Percentiles rank a stretch among this genome's conserved stretches.
These are phyloP conservation scores for Laticauda laticaudata DNA, from an alignment of 2,113 vertebrate genomes.

Conservation along the genomic window DNA sequence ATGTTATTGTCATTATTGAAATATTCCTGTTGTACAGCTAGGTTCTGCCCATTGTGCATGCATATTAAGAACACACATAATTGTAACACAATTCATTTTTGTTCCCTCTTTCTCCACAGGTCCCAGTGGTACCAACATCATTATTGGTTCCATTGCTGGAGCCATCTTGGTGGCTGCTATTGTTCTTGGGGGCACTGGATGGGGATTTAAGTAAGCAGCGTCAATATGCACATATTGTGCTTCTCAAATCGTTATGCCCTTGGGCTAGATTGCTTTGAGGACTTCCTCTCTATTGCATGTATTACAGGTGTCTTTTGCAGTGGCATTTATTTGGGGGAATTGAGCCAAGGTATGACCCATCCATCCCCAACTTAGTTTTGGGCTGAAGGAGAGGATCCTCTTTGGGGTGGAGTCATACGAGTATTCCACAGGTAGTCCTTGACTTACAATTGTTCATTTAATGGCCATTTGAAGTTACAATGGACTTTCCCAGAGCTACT, in stretches of 20 bases:
- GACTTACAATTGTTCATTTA: background rate
- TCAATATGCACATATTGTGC: constrained; percentile 67
- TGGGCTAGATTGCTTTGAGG: background rate
- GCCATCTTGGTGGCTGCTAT: constrained; percentile 97
- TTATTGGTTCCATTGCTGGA: constrained; percentile 96
- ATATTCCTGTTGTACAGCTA: background rate
- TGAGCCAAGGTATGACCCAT: background rate
- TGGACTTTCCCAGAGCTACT: background rate
- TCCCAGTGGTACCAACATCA: constrained; percentile 98
- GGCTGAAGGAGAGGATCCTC: background rate
- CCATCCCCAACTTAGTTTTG: background rate
- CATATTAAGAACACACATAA: background rate
- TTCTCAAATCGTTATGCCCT: background rate
- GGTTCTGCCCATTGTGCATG: background rate
- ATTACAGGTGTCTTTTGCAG: background rate
- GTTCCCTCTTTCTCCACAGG: constrained; percentile 78
- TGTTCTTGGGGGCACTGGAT: constrained; percentile 96
- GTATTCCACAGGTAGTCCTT: background rate
- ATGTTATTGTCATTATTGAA: background rate
- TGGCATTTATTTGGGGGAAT: background rate
- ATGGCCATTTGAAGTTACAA: background rate
- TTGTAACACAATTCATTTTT: constrained; percentile 8
- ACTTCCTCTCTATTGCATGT: constrained; percentile 9
- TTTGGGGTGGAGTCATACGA: constrained; percentile 15
- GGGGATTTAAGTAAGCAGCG: constrained; percentile 97